Base-by-base conservation (phyloP, 2,888 invertebrate genomes). In the Archips xylosteana region DNA sequence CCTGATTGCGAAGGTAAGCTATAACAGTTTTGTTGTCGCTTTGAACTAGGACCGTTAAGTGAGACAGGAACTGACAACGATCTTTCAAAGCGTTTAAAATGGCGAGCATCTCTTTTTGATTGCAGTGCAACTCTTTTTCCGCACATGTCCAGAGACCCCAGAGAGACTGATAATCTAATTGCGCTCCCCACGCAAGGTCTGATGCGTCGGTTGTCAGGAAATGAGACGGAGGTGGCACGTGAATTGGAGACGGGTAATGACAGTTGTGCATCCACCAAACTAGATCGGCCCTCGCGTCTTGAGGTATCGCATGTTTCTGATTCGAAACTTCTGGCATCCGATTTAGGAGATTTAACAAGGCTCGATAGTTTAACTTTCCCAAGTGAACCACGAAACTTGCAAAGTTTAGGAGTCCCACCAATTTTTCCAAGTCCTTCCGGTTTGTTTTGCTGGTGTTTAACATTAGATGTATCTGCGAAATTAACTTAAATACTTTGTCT, bases 101-200 rank as follows among this genome's bases (percentile, higher is more conserved):
- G 9, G 75, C 75, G 3, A 70, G 64, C 71, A 76, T 69, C 32
- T 74, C 76, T 57, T 76, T 76, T 12, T 51, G 47, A 23, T 76
- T 76, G 70, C 60, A 75, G 45, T 75, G 75, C n/a, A 39, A 39
- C 4, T 4, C 8, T 8, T 39, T 4, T 39, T 39, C 39, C 39
- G 2, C 4, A 6, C 5, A 6, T 39, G 39, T 39, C 72, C 75
- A 77, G 0, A 4, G 39, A n/a, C 70, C 76, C 12, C 63, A 45
- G n/a, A 73, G 39, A 34, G 60, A 36, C 34, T 36, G 12, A 36
- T 36, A n/a, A 36, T 60, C 60, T 36, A 60, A 6, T 13, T 60
- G 60, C 1, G 60, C 39, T 36, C 39, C 39, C 60, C 39, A 60
- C 2, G 60, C 60, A 2, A 13, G 34, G 6, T n/a, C 12, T 2